phyloP scores from a whole-genome alignment of 2,113 vertebrate species.

The Pollachius pollachius region DNA sequence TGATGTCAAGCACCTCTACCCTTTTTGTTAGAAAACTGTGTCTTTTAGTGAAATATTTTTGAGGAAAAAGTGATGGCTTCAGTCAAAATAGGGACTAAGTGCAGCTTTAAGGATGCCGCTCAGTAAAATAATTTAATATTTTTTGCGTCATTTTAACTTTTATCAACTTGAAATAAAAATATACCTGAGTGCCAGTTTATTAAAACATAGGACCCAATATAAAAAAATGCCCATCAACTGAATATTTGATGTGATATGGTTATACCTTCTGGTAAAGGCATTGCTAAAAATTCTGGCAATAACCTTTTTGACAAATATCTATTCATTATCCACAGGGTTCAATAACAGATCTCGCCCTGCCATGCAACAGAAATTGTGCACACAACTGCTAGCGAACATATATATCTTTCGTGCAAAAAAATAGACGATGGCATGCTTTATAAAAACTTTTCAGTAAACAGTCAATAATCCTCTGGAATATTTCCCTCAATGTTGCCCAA shows the following conservation, averaged over 20 bases:
- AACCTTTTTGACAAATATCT: constrained; percentile 18
- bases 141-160: background rate
- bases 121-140: too few relatives aligned
- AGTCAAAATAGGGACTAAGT: too few relatives aligned
- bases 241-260: constrained; percentile 46
- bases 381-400: constrained; percentile 35
- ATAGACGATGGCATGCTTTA: constrained; percentile 53
- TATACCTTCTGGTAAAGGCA: constrained; percentile 16
- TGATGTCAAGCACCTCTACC: too few relatives aligned
- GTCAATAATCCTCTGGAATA: constrained; percentile 42
- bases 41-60: too few relatives aligned
- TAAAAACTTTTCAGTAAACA: constrained; percentile 29
- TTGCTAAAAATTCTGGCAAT: constrained; percentile 5
- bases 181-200: constrained; percentile 35
- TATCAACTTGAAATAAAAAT: constrained; percentile 25
- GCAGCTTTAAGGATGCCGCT: too few relatives aligned
- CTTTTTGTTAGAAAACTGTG: too few relatives aligned
- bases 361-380: constrained; percentile 53
- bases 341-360: constrained; percentile 46
- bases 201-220: constrained; percentile 20
- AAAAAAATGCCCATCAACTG: constrained; percentile 22
- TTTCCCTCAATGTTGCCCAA: constrained; percentile 26
- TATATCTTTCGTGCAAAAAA: constrained; percentile 41
- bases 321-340: constrained; percentile 36
- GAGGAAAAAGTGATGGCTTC: too few relatives aligned